phyloP scores from a whole-genome alignment of 2,888 invertebrate genomes.

The Tenthredo amoena region DNA sequence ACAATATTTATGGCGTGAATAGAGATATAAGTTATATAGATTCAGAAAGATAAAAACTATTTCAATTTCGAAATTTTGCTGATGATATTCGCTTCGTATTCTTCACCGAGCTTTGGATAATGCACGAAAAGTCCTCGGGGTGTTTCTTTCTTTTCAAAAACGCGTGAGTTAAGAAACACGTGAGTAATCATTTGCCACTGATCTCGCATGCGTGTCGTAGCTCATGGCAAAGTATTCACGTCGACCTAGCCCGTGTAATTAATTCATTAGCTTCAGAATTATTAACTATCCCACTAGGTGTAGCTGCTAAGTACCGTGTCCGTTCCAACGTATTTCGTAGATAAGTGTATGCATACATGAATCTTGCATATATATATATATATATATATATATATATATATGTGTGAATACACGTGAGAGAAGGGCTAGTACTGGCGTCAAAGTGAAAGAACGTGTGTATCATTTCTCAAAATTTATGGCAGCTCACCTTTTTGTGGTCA shows the following conservation, averaged over 20 bases:
- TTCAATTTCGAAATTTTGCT: not conserved
- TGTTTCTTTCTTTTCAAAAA: not conserved
- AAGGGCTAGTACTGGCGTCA: not conserved
- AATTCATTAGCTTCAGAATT: conserved; percentile 36
- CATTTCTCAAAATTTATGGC: conserved; percentile 49
- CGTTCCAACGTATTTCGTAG: conserved; percentile 8
- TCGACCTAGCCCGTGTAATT: conserved; percentile 29
- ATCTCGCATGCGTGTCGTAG: not conserved
- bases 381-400: too few relatives aligned
- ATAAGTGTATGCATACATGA: not conserved
- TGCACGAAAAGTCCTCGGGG: not conserved
- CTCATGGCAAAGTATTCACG: conserved; percentile 3
- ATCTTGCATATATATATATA: not conserved
- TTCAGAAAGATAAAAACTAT: not conserved
- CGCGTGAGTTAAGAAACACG: not conserved
- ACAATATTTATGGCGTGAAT: not conserved
- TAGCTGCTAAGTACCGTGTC: conserved; percentile 9
- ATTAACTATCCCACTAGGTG: conserved; percentile 26
- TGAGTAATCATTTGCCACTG: not conserved
- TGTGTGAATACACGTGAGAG: not conserved
- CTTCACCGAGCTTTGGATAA: not conserved
- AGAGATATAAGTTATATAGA: not conserved
- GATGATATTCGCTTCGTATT: not conserved
- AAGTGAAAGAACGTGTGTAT: conserved; percentile 15
- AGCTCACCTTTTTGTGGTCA: conserved; percentile 25